A percentile compares a stretch with the other conserved stretches of the same genome.
Evolutionary conservation across 2,797 vertebrate genomes (phyloP).

Genomic region (Sylvia borin): DNA sequence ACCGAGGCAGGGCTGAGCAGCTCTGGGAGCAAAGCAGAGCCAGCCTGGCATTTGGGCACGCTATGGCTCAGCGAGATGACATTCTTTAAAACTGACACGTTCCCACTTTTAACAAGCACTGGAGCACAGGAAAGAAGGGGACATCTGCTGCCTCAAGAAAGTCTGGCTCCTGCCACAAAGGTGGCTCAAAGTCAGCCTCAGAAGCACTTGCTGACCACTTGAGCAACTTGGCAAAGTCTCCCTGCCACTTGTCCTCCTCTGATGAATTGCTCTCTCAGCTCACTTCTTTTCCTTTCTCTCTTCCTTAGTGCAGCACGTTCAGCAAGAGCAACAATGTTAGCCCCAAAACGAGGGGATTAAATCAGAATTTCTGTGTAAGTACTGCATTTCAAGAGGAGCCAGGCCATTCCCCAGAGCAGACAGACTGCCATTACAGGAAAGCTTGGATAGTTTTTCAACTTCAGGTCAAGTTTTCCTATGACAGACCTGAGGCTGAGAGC

Average conservation of each 20-base stretch:
- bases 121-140: not conserved
- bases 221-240: not conserved
- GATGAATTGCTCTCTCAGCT: not conserved
- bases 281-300: not conserved
- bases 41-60: not conserved
- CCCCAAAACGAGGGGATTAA: not conserved
- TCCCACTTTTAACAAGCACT: not conserved
- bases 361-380: not conserved
- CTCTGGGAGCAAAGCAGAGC: not conserved
- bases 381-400: not conserved
- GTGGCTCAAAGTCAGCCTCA: not conserved
- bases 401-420: constrained; percentile 24
- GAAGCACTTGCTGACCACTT: not conserved
- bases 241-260: not conserved
- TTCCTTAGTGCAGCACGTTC: not conserved
- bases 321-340: not conserved
- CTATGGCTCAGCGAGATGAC: not conserved
- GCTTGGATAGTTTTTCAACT: constrained; percentile 25
- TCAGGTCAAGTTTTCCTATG: not conserved
- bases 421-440: not conserved
- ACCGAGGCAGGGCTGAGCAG: not conserved
- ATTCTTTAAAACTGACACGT: not conserved
- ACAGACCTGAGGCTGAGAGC: constrained; percentile 27
- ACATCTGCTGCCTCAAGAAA: not conserved
- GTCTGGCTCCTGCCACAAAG: not conserved